Conservation (phyloP, 92 coral and sea anemone species). For the Porites cylindrica region DNA sequence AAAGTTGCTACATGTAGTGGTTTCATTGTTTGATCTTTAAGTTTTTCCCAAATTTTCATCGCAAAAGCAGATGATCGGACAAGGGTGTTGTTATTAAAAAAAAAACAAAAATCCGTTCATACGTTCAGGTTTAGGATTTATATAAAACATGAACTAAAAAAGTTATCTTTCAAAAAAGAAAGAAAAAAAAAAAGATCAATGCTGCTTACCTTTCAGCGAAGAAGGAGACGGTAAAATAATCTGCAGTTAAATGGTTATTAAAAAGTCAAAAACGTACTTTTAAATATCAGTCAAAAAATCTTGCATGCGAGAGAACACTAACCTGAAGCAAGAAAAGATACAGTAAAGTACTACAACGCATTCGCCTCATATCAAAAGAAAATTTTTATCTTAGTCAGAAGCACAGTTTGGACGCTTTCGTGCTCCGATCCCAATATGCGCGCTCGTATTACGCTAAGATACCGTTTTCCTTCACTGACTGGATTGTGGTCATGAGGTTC, state of each 20-base stretch:
- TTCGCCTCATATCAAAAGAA: conserved; percentile 17
- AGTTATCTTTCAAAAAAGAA: not conserved
- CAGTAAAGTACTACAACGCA: not conserved
- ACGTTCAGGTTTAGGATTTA: not conserved
- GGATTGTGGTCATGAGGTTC: not conserved
- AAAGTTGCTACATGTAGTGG: too few relatives aligned
- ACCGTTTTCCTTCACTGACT: not conserved
- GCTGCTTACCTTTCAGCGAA: conserved; percentile 25
- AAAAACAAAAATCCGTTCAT: not conserved
- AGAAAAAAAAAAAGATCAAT: not conserved
- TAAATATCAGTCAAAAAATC: not conserved
- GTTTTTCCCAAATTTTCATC: too few relatives aligned
- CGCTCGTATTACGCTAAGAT: too few relatives aligned
- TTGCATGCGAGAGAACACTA: not conserved
- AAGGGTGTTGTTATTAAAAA: not conserved
- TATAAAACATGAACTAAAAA: too few relatives aligned
- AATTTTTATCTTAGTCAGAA: not conserved
- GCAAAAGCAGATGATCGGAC: too few relatives aligned
- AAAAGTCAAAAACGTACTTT: not conserved
- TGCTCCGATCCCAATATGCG: not conserved
- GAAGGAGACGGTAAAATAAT: conserved; percentile 5
- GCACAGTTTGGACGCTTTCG: not conserved
- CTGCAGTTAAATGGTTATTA: conserved; percentile 11
- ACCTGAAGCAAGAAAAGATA: conserved; percentile 15
- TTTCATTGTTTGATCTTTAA: too few relatives aligned